These are phyloP conservation scores for Lasioglossum malachurum DNA, from an alignment of 2,888 invertebrate species.

Conservation along the genomic window DNA sequence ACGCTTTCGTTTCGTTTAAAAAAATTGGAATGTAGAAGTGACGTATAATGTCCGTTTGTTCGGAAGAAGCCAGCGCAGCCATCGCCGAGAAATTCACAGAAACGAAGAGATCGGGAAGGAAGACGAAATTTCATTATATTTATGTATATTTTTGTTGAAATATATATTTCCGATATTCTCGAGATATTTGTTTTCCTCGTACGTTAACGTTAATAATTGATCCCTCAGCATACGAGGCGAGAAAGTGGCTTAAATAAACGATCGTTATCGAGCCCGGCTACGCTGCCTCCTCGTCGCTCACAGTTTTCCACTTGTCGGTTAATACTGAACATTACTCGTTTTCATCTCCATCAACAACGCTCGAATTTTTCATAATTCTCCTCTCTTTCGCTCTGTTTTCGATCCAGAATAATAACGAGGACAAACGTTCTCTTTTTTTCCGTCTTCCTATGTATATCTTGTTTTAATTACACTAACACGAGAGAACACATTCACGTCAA, in stretches of 20 bases:
- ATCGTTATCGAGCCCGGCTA: neutral
- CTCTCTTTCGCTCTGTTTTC: neutral
- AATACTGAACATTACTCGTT: neutral
- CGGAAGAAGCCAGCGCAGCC: conserved; percentile 15
- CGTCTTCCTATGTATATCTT: neutral
- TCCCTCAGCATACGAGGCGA: conserved; percentile 15
- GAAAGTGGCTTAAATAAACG: neutral
- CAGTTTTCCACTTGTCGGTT: neutral
- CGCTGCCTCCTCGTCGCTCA: neutral
- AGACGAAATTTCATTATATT: neutral
- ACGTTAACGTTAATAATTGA: conserved; percentile 17
- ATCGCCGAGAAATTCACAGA: neutral
- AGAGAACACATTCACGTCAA: neutral
- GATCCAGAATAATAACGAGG: neutral
- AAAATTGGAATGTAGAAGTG: conserved; percentile 5
- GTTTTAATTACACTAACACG: neutral
- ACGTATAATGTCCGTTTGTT: neutral
- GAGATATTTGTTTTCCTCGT: neutral
- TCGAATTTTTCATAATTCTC: neutral
- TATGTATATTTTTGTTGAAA: neutral
- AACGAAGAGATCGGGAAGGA: neutral
- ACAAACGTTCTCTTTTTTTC: neutral
- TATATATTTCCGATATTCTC: neutral
- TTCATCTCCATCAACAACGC: neutral
- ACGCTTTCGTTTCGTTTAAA: neutral